Evolutionary conservation across 2,888 invertebrate species (phyloP).

Genomic region (Hanleya hanleyi): DNA sequence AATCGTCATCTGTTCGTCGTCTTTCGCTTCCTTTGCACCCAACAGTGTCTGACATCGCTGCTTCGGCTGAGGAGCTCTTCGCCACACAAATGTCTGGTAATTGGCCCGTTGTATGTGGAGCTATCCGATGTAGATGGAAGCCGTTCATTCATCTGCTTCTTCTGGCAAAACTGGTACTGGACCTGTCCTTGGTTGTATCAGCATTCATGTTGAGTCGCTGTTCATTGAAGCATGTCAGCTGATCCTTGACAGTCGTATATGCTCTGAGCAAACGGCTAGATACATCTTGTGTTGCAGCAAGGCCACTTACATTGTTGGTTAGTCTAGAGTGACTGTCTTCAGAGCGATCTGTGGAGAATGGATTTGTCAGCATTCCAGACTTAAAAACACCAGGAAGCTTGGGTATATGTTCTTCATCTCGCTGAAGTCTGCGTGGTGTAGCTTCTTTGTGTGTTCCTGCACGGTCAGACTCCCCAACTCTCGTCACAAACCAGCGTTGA

Average conservation of each 20-base stretch:
- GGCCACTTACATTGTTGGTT: not conserved
- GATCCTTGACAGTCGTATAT: not conserved
- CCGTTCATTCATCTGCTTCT: not conserved
- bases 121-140: not conserved
- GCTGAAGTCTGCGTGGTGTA: not conserved
- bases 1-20: not conserved
- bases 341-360: too few species aligned
- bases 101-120: not conserved
- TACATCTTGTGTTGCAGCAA: not conserved
- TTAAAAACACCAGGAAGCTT: not conserved
- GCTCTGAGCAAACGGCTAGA: not conserved
- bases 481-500: not conserved
- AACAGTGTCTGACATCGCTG: too few species aligned
- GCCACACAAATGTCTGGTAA: not conserved
- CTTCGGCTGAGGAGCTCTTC: not conserved
- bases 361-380: not conserved
- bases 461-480: not conserved
- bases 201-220: not conserved
- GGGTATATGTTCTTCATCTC: not conserved
- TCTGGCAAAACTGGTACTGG: too few species aligned
- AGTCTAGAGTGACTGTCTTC: too few species aligned
- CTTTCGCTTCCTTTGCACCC: too few species aligned
- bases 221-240: not conserved
- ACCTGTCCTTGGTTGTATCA: too few species aligned
- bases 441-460: not conserved